These are phyloP conservation scores for Meriones psammophilus DNA, from an alignment of 2,797 vertebrate genomes.

Conservation along the genomic window DNA sequence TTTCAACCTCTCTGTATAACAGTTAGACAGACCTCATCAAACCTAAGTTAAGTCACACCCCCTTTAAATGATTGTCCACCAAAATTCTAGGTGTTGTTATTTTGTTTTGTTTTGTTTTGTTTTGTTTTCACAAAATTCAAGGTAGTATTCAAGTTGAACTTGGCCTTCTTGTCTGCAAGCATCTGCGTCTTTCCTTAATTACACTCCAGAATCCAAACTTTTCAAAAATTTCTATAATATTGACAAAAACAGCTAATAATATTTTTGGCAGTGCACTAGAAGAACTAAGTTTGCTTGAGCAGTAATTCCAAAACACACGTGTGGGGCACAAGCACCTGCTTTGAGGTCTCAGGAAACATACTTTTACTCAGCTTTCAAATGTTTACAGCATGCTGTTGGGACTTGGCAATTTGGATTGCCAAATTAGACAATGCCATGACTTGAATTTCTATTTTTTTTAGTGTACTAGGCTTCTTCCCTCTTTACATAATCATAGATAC, in stretches of 20 bases:
- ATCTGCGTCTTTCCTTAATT: not conserved
- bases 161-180: not conserved
- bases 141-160: not conserved
- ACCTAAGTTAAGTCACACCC: not conserved
- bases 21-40: not conserved
- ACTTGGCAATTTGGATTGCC: not conserved
- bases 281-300: not conserved
- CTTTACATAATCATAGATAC: not conserved
- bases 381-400: fast-evolving
- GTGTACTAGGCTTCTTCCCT: not conserved
- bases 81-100: not conserved
- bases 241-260: not conserved
- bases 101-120: too few relatives aligned
- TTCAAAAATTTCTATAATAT: conserved; percentile 4
- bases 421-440: not conserved
- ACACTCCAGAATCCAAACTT: not conserved
- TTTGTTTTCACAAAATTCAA: not conserved
- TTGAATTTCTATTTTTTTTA: not conserved
- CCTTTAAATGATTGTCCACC: not conserved
- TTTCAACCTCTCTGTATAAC: not conserved
- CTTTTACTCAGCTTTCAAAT: fast-evolving
- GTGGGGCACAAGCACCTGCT: too few relatives aligned
- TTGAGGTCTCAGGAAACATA: not conserved
- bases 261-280: not conserved
- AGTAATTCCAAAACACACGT: not conserved